A percentile compares a stretch with the other conserved stretches of the same genome.
Conservation (phyloP, 2,888 invertebrate genomes). For the Melangyna quadrimaculata region DNA sequence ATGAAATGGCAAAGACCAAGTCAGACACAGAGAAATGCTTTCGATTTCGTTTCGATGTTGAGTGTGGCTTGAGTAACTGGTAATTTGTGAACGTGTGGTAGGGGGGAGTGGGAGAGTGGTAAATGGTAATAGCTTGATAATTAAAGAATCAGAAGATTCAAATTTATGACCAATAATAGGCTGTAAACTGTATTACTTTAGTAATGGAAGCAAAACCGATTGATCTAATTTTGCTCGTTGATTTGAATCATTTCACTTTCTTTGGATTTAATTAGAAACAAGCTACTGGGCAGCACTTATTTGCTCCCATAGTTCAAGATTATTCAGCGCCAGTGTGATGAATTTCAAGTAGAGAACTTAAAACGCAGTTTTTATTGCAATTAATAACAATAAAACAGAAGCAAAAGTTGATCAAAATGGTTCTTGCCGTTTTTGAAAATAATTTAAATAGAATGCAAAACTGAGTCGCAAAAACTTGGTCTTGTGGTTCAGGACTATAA, state of each 20-base stretch:
- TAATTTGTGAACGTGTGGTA: conserved; percentile 19
- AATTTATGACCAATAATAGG: background rate
- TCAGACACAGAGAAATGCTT: conserved; percentile 72
- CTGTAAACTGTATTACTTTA: background rate
- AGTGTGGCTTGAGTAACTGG: conserved; percentile 24
- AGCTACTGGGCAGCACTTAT: too few species aligned
- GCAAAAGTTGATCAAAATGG: too few species aligned
- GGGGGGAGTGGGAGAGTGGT: background rate
- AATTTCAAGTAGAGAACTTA: too few species aligned
- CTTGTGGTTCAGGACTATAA: too few species aligned
- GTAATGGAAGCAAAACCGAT: background rate
- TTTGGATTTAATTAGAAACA: background rate
- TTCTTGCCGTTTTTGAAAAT: too few species aligned
- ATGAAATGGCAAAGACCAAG: conserved; percentile 70
- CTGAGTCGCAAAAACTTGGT: too few species aligned
- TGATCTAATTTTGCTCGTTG: background rate
- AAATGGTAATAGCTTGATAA: background rate
- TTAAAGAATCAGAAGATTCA: background rate
- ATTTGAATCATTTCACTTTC: background rate
- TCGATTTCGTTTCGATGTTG: conserved; percentile 74
- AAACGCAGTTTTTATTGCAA: too few species aligned
- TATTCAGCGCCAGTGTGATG: too few species aligned
- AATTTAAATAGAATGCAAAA: too few species aligned
- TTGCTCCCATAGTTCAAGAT: too few species aligned
- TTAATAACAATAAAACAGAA: too few species aligned